Base-by-base conservation (phyloP, 2,797 vertebrate genomes). In the Hylomyscus alleni region DNA sequence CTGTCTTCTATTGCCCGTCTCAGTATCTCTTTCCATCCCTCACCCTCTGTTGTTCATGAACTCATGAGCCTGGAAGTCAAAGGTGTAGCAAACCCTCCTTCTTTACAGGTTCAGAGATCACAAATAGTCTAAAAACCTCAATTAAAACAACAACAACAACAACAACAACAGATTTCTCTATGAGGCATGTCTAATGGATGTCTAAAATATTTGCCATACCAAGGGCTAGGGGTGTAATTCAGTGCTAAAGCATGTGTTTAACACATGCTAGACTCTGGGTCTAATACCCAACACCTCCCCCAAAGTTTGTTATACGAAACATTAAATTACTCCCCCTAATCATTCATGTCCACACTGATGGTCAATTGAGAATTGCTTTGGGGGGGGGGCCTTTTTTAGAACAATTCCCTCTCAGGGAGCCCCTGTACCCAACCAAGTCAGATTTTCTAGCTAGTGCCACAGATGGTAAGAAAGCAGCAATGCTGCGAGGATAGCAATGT, bases 61-160 rank as follows among this genome's bases (percentile, higher is more conserved):
- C 97, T 98, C 98, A 98, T 96, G 96, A 98, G 98, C 98, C 98
- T 98, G 98, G 97, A 98, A 98, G 98, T 98, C 98, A 99, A 99
- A 99, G 98, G 98, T 98, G 98, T 98, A 98, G 98, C 98, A 97
- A 97, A 97, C 97, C 97, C 96, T 95, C 98, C 98, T 98, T 98
- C 96, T 98, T 98, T 97, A 98, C 96, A 98, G 93, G 65, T 90
- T 82, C 81, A 96, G 90, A 97, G 75, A 26, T 76, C 76, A 91
- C 52, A 91, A 96, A 86, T 78, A 81, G 24, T 84, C 37, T 84
- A 56, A 89, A 95, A 93, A 47, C 34, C 6, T 91, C 77, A 69
- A 69, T 72, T 6, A 26, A 65, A 56, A 76, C 67, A 89, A 72
- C 52, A 58, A 90, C 58, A 56, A 76, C 65, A 89, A 69, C n/a